Conservation (phyloP, 1,140 invertebrate genomes). For the Homalodisca vitripennis region DNA sequence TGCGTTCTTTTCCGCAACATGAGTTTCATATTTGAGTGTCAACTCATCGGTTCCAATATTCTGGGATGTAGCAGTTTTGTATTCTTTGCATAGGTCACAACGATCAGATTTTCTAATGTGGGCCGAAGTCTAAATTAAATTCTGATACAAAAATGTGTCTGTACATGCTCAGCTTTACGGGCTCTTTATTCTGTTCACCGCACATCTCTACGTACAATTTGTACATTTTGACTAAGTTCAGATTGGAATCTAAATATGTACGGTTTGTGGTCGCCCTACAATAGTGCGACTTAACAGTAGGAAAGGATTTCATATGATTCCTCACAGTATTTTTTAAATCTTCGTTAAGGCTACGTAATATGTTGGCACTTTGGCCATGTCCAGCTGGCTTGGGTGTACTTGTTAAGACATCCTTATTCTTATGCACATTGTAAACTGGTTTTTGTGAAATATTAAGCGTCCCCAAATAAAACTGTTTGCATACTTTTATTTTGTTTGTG, state of each 20-base stretch:
- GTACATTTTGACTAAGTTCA: conserved; percentile 37
- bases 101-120: conserved; percentile 39
- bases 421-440: conserved; percentile 29
- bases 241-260: conserved; percentile 31
- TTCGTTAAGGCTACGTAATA: not conserved
- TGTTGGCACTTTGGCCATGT: conserved; percentile 23
- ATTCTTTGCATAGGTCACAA: conserved; percentile 38
- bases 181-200: conserved; percentile 25
- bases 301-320: conserved; percentile 34
- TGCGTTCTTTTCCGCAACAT: conserved; percentile 8
- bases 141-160: conserved; percentile 33
- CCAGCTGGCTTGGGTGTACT: conserved; percentile 25
- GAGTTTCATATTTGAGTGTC: conserved; percentile 1
- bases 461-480: conserved; percentile 30
- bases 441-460: conserved; percentile 26
- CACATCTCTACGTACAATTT: conserved; percentile 35
- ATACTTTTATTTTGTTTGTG: conserved; percentile 27
- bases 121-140: conserved; percentile 40
- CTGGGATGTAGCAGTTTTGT: conserved; percentile 14
- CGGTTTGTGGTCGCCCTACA: conserved; percentile 31
- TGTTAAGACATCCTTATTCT: conserved; percentile 25
- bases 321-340: conserved; percentile 14
- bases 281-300: conserved; percentile 33
- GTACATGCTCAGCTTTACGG: conserved; percentile 37
- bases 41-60: conserved; percentile 32